Percentiles rank a stretch among this genome's conserved stretches.
phyloP scores from a whole-genome alignment of 2,113 vertebrate genomes.

The Cervus canadensis region DNA sequence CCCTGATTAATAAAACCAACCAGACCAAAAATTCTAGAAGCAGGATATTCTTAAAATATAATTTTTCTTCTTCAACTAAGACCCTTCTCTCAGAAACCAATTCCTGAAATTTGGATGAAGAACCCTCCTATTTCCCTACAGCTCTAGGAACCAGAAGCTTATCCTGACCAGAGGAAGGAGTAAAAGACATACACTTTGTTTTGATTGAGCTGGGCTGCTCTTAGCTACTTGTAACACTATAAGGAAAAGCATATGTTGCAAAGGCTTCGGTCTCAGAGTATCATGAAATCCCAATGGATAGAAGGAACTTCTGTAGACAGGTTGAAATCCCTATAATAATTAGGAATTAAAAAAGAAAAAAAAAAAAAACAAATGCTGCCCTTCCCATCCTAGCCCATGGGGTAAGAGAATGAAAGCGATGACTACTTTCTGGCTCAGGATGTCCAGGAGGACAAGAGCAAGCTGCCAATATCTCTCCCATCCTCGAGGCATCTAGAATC shows the following conservation, averaged over 20 bases:
- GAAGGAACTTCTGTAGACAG: neutral
- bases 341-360: neutral
- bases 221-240: neutral
- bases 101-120: constrained; percentile 8
- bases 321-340: neutral
- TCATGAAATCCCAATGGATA: neutral
- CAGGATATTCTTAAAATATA: neutral
- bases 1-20: neutral
- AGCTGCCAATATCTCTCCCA: neutral
- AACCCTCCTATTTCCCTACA: neutral
- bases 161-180: neutral
- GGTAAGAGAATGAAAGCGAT: neutral
- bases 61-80: neutral
- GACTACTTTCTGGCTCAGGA: neutral
- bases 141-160: neutral
- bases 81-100: constrained; percentile 7
- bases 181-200: neutral
- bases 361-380: neutral
- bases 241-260: neutral
- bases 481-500: neutral
- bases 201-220: neutral
- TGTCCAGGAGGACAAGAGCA: neutral
- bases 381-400: neutral
- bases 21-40: neutral
- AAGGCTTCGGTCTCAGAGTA: neutral